A percentile compares a stretch with the other conserved stretches of the same genome.
These are phyloP conservation scores for Abscondita cerata DNA, from an alignment of 2,888 invertebrate genomes.

Conservation along the genomic window DNA sequence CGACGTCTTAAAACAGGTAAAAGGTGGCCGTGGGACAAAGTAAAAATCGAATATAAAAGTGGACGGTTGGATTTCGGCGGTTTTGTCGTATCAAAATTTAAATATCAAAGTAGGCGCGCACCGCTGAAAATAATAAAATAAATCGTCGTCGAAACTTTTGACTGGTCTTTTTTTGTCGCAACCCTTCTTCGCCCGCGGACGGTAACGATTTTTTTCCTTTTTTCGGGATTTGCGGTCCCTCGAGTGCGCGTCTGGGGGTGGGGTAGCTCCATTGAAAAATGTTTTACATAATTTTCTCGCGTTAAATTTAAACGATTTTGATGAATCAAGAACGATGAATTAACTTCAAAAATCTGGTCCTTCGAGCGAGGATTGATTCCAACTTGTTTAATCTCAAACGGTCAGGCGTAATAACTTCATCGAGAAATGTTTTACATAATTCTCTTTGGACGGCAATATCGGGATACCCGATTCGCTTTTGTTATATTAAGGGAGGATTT, in stretches of 20 bases:
- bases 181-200: not conserved
- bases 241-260: too few species aligned
- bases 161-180: too few species aligned
- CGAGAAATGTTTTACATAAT: not conserved
- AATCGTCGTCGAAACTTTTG: conserved; percentile 21
- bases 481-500: conserved; percentile 24
- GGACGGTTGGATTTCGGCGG: conserved; percentile 19
- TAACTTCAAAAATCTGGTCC: too few species aligned
- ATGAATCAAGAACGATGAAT: too few species aligned
- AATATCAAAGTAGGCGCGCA: conserved; percentile 24
- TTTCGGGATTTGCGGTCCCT: too few species aligned
- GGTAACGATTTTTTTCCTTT: too few species aligned
- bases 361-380: too few species aligned
- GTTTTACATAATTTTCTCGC: too few species aligned
- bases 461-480: conserved; percentile 5
- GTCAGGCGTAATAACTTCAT: not conserved
- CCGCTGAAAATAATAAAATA: conserved; percentile 30
- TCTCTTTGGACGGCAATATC: not conserved
- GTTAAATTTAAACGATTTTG: too few species aligned
- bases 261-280: too few species aligned
- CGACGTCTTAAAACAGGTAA: too few species aligned
- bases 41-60: conserved; percentile 3
- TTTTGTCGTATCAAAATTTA: conserved; percentile 28
- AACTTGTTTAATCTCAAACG: too few species aligned
- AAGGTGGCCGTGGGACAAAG: not conserved